phyloP scores from a whole-genome alignment of 2,888 invertebrate genomes.

The Noctua janthina region DNA sequence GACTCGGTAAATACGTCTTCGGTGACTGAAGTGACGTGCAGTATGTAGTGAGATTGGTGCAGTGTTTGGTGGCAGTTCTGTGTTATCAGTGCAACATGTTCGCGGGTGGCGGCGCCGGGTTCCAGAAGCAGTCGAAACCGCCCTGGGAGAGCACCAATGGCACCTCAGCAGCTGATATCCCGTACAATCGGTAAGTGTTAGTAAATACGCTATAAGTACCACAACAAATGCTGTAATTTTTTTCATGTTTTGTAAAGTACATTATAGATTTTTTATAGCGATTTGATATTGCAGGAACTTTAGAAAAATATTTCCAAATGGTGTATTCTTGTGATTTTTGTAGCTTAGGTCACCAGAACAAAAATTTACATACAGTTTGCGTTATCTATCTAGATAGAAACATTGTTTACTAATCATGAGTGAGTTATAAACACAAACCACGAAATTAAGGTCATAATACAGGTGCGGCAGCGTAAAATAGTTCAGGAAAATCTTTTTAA shows the following conservation, averaged over 20 bases:
- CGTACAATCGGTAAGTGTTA: conserved; percentile 79
- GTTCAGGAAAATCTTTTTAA: background rate
- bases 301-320: background rate
- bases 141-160: conserved; percentile 82
- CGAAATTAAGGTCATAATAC: background rate
- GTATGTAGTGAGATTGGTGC: conserved; percentile 4
- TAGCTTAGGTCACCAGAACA: background rate
- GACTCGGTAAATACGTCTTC: background rate
- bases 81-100: conserved; percentile 75
- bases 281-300: background rate
- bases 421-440: background rate
- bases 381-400: background rate
- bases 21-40: background rate
- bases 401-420: background rate
- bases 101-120: conserved; percentile 86
- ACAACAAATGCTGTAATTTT: background rate
- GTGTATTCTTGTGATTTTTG: background rate
- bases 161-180: conserved; percentile 74
- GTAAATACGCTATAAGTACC: background rate
- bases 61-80: conserved; percentile 26
- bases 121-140: conserved; percentile 86
- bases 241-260: background rate
- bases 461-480: background rate
- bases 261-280: background rate
- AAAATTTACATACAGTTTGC: too few relatives aligned